A percentile compares a stretch with the other conserved stretches of the same genome.
Evolutionary conservation across 2,797 vertebrate species (phyloP).

Genomic region (Discoglossus pictus): DNA sequence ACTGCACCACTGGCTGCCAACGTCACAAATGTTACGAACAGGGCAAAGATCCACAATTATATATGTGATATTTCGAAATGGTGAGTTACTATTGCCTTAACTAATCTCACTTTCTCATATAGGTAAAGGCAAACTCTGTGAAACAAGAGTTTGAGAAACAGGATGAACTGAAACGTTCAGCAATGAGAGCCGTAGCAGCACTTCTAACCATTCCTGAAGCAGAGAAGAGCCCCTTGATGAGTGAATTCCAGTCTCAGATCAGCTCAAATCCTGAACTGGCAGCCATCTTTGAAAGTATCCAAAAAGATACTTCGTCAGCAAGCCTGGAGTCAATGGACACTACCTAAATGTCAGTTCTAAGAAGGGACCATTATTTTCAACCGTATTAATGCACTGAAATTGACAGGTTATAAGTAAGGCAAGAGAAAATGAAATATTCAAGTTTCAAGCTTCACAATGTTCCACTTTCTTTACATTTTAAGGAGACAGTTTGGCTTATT

Average conservation of each 20-base stretch:
- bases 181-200: constrained; percentile 95
- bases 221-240: constrained; percentile 97
- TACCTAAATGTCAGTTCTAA: constrained; percentile 79
- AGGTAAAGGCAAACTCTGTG: constrained; percentile 98
- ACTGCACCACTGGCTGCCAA: too few relatives aligned
- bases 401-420: constrained; percentile 77
- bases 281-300: constrained; percentile 98
- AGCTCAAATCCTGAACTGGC: constrained; percentile 97
- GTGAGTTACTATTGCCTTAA: not conserved
- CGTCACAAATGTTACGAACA: too few relatives aligned
- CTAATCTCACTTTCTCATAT: constrained; percentile 1
- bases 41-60: too few relatives aligned
- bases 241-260: constrained; percentile 98
- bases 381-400: constrained; percentile 93
- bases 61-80: not conserved
- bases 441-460: constrained; percentile 79
- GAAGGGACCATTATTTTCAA: constrained; percentile 78
- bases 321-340: constrained; percentile 99
- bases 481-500: constrained; percentile 75
- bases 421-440: constrained; percentile 72
- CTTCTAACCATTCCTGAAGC: constrained; percentile 97
- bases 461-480: constrained; percentile 77
- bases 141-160: constrained; percentile 99
- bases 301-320: constrained; percentile 95
- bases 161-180: constrained; percentile 95